Evolutionary conservation across 2,113 vertebrate species (phyloP), one percentile per base, ranked within the genome.

Genomic region (Ceyx cyanopectus): DNA sequence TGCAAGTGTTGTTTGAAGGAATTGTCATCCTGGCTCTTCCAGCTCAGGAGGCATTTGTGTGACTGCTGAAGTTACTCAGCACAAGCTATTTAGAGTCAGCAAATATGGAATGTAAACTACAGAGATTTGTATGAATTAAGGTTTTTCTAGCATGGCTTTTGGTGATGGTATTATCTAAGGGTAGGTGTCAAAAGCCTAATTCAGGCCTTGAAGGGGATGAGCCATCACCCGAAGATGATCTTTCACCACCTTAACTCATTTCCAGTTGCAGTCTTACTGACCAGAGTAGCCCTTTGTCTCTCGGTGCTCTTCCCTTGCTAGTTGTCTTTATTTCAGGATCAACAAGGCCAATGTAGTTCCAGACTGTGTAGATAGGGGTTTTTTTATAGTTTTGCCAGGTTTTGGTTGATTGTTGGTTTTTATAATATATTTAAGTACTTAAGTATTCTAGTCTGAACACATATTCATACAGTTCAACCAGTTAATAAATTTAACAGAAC

Each of bases 321-420:
- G 45, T 34, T 51, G n/a, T 65, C 77, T 43, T 79, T 80, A 24
- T 73, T 81, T 68, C 57, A 79, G 87, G 32, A 87, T 16, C 72
- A 76, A 12, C 57, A 57, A 29, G 40, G 50, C 34, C 45, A 53
- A 0, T 58, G 30, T 41, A 37, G 9, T 68, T 75, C 48, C 46
- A n/a, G 6, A 46, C 40, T 0, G 0, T 7, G 6, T 1, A 1
- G 18, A 17, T 5, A 27, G 10, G 10, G 1, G 2, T 2, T 32
- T 34, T 46, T 46, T 50, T 40, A 17, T 24, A 13, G 6, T 26
- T 87, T 83, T 78, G 9, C 22, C 66, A 51, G 11, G 10, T 18
- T 74, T 83, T 53, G 2, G 6, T 48, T 22, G 48, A 22, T 11
- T 22, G 48, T 11, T 22, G 22, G 48, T 50, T 50, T 50, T 53